These are phyloP conservation scores for Darevskia nairensis DNA, from an alignment of 2,797 vertebrate species.

Conservation along the genomic window DNA sequence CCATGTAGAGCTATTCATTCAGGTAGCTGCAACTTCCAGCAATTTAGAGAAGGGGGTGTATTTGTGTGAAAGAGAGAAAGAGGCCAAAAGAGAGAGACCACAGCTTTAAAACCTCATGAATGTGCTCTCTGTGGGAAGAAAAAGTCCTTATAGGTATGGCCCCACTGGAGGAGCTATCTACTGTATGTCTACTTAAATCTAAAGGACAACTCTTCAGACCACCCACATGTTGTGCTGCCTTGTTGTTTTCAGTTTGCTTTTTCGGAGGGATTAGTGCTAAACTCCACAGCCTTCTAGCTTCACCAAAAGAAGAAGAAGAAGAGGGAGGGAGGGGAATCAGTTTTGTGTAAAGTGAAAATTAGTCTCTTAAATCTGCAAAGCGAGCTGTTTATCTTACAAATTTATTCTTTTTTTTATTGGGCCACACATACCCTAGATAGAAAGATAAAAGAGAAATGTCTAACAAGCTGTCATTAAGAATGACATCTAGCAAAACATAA, in stretches of 20 bases:
- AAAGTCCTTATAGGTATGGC: slow-evolving; percentile 72
- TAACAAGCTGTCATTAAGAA: slow-evolving; percentile 72
- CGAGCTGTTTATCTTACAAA: slow-evolving; percentile 84
- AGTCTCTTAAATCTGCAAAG: slow-evolving; percentile 83
- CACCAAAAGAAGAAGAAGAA: slow-evolving; percentile 57
- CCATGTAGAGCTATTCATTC: slow-evolving; percentile 54
- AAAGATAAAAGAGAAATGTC: slow-evolving; percentile 79
- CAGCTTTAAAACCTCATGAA: slow-evolving; percentile 64
- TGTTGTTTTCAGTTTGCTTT: slow-evolving; percentile 78
- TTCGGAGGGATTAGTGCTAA: slow-evolving; percentile 80
- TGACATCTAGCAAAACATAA: slow-evolving; percentile 68
- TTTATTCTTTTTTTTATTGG: slow-evolving; percentile 82
- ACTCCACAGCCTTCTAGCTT: slow-evolving; percentile 73
- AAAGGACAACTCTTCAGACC: slow-evolving; percentile 78
- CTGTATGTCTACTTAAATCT: slow-evolving; percentile 70
- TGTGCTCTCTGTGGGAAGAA: slow-evolving; percentile 63
- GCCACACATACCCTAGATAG: slow-evolving; percentile 80
- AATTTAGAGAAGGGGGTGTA: slow-evolving; percentile 19
- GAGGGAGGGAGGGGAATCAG: slow-evolving; percentile 39
- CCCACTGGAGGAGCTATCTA: slow-evolving; percentile 56
- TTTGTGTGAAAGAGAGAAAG: slow-evolving; percentile 20
- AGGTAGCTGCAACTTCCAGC: slow-evolving; percentile 49
- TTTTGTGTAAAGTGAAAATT: slow-evolving; percentile 81
- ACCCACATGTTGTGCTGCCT: slow-evolving; percentile 77
- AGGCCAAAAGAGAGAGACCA: slow-evolving; percentile 66